phyloP scores from a whole-genome alignment of 2,113 vertebrate genomes.

The Corythaeola cristata region DNA sequence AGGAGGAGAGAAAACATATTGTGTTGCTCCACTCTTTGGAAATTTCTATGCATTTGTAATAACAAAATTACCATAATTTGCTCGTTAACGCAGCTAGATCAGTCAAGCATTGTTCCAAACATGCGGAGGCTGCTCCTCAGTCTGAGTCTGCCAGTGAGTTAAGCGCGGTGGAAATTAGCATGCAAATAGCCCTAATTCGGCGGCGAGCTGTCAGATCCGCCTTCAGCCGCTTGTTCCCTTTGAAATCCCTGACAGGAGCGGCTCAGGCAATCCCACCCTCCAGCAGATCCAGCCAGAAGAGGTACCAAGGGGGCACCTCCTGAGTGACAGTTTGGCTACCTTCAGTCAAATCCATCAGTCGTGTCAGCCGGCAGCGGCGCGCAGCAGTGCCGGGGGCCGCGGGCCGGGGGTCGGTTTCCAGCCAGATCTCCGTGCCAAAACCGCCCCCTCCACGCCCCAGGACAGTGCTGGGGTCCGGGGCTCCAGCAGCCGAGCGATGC shows the following conservation, averaged over 20 bases:
- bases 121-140: constrained; percentile 67
- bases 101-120: constrained; percentile 86
- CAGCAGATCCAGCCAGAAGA: constrained; percentile 74
- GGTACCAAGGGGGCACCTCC: constrained; percentile 77
- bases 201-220: constrained; percentile 80
- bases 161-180: constrained; percentile 83
- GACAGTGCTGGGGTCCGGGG: not conserved
- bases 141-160: constrained; percentile 80
- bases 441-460: not conserved
- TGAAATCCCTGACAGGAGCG: constrained; percentile 83
- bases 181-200: constrained; percentile 86
- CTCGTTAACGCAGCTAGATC: constrained; percentile 86
- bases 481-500: not conserved
- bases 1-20: constrained; percentile 76
- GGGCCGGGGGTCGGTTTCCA: not conserved
- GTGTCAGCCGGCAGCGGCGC: not conserved
- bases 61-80: constrained; percentile 90
- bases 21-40: constrained; percentile 80
- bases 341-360: constrained; percentile 69
- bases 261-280: constrained; percentile 75
- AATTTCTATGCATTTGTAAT: constrained; percentile 90
- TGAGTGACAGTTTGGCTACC: constrained; percentile 81
- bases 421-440: not conserved
- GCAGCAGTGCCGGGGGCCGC: accelerated
- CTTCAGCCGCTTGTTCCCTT: constrained; percentile 74